Conservation (phyloP, 2,888 invertebrate genomes). For the Ichneumoninae sp. region DNA sequence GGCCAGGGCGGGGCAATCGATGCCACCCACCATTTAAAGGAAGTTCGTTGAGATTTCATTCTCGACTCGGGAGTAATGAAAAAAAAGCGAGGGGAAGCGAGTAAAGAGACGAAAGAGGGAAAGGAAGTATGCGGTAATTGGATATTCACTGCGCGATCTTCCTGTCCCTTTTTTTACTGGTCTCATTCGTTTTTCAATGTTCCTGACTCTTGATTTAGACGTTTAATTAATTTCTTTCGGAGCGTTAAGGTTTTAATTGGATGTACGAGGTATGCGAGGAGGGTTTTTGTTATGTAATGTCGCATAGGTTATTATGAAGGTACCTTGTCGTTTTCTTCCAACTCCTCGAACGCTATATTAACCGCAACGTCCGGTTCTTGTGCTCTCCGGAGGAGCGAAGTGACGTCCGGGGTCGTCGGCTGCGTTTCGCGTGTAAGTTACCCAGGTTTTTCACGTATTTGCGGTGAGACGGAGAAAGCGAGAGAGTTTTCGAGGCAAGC, state of each 20-base stretch:
- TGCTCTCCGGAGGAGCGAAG: conserved; percentile 18
- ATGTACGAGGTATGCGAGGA: not conserved
- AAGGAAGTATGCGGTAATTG: conserved; percentile 12
- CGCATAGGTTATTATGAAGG: not conserved
- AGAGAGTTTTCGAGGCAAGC: conserved; percentile 1
- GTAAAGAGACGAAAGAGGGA: not conserved
- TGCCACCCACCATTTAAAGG: conserved; percentile 17
- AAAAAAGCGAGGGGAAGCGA: not conserved
- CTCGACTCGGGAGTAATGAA: not conserved
- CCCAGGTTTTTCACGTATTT: conserved; percentile 13
- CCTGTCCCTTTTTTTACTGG: not conserved
- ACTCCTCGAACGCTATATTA: not conserved
- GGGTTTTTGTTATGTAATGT: not conserved
- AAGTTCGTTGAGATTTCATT: conserved; percentile 44
- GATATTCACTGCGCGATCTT: conserved; percentile 9
- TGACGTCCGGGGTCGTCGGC: conserved; percentile 8
- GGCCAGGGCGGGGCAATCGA: conserved; percentile 46
- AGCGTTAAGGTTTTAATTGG: conserved; percentile 27
- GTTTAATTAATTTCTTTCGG: conserved; percentile 40
- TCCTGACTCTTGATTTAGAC: conserved; percentile 36
- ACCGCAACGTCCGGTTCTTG: conserved; percentile 16
- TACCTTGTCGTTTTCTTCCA: not conserved
- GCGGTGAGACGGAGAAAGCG: not conserved
- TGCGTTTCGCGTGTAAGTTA: conserved; percentile 27
- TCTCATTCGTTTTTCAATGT: conserved; percentile 1